These are phyloP conservation scores for Coleophora flavipennella DNA, from an alignment of 2,888 invertebrate species.

Conservation along the genomic window DNA sequence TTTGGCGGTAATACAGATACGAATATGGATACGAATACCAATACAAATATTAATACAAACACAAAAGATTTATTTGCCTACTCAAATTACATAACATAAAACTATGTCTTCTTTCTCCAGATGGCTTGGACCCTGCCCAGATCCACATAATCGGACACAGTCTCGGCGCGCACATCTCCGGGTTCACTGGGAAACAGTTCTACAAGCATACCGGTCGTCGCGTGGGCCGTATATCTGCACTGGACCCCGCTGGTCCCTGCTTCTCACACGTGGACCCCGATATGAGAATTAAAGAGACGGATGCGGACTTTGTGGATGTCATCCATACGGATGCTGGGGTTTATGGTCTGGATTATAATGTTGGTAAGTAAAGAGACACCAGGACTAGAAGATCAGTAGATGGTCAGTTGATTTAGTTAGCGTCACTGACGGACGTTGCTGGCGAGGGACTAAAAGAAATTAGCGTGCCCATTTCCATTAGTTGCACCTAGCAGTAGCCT, in stretches of 20 bases:
- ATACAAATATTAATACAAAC: no score
- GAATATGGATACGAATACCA: no score
- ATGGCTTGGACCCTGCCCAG: slow-evolving; percentile 30
- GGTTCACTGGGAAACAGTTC: slow-evolving; percentile 48
- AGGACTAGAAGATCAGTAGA: no score
- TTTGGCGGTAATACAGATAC: no score
- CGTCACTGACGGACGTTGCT: no score
- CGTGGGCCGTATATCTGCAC: slow-evolving; percentile 43
- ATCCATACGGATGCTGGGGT: slow-evolving; percentile 52
- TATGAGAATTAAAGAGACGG: slow-evolving; percentile 30
- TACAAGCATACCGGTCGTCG: slow-evolving; percentile 28
- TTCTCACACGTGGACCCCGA: slow-evolving; percentile 37
- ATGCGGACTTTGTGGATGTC: slow-evolving; percentile 49
- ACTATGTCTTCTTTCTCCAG: slow-evolving; percentile 20
- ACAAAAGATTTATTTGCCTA: no score
- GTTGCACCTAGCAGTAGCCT: no score
- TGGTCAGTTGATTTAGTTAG: no score
- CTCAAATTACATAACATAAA: no score
- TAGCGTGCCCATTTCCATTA: no score
- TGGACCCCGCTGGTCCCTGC: slow-evolving; percentile 64
- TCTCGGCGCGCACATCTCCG: slow-evolving; percentile 51
- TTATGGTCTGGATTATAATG: slow-evolving; percentile 35
- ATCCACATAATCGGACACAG: slow-evolving; percentile 62
- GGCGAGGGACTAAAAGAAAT: no score
- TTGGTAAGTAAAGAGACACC: slow-evolving; percentile 32